phyloP scores from a whole-genome alignment of 2,113 vertebrate genomes.

The Psilopogon haemacephalus region DNA sequence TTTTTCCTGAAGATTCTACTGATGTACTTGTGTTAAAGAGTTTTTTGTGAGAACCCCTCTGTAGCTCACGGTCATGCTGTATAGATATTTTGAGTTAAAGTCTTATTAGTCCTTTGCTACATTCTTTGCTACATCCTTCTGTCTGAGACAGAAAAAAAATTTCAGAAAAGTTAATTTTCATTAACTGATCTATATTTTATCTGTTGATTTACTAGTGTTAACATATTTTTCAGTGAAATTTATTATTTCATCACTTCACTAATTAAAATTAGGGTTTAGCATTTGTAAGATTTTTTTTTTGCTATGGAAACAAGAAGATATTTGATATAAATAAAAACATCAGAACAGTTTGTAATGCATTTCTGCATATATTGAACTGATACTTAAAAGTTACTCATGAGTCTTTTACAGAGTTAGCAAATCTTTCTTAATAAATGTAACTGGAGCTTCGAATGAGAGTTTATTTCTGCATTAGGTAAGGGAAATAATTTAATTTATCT shows the following conservation, averaged over 20 bases:
- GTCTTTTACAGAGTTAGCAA: slow-evolving; percentile 1
- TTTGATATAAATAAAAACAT: background rate
- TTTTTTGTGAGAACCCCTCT: background rate
- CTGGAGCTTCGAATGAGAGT: background rate
- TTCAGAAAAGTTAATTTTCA: background rate
- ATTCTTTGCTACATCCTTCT: too few species aligned
- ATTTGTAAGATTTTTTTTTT: background rate
- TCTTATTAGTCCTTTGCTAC: background rate
- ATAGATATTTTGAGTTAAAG: background rate
- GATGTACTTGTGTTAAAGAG: background rate
- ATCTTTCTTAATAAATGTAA: slow-evolving; percentile 28
- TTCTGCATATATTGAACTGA: background rate
- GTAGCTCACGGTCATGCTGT: background rate
- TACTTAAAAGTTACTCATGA: background rate
- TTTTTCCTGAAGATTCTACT: background rate
- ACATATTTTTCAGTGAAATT: background rate
- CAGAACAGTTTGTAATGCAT: background rate
- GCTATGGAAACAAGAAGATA: background rate
- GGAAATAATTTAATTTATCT: slow-evolving; percentile 47
- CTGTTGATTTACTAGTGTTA: background rate
- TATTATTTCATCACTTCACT: background rate
- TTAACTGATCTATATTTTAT: background rate
- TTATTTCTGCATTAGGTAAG: slow-evolving; percentile 51
- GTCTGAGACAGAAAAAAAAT: background rate
- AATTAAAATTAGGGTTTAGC: background rate